Evolutionary conservation across 2,113 vertebrate species (phyloP).

Genomic region (Tupaia tana): DNA sequence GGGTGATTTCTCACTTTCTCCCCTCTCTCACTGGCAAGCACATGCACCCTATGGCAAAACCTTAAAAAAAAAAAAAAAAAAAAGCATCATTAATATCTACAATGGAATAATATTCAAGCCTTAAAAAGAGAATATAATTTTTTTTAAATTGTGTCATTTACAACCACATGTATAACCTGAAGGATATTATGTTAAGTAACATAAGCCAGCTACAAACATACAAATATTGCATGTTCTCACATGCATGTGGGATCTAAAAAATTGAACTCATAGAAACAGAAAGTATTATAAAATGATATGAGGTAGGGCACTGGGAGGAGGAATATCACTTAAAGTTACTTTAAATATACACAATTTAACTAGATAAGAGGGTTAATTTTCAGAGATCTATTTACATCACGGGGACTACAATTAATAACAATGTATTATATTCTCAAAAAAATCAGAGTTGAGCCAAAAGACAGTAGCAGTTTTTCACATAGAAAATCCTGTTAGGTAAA

Average conservation of each 20-base stretch:
- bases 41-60: no score
- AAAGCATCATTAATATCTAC: neutral
- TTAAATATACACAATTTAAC: neutral
- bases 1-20: no score
- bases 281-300: neutral
- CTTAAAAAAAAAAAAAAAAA: no score
- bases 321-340: neutral
- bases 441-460: no score
- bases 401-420: neutral
- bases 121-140: neutral
- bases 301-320: no score
- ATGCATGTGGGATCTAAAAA: neutral
- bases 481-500: neutral
- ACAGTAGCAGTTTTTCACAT: neutral
- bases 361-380: neutral
- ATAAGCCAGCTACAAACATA: neutral
- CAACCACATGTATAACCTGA: neutral
- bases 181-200: neutral
- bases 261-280: neutral
- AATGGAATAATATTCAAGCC: no score
- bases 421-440: neutral
- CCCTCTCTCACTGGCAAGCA: no score
- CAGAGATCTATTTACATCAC: neutral
- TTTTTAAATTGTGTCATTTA: no score
- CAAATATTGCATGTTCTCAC: neutral